Conservation (phyloP, 2,888 invertebrate species). For the Drosophila anomelani region DNA sequence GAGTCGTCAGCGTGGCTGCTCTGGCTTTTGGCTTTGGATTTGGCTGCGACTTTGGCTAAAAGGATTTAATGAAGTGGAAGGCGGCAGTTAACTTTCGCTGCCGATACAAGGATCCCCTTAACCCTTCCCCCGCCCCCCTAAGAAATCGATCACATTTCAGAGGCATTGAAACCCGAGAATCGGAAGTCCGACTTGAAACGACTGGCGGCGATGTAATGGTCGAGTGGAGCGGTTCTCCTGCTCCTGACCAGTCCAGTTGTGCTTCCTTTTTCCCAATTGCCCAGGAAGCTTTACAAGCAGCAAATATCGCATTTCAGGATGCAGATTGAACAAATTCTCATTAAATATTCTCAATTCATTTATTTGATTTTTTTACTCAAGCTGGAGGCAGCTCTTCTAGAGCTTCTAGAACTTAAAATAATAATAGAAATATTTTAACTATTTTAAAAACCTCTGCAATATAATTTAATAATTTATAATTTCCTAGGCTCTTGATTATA, state of each 20-base stretch:
- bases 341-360: background rate
- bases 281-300: conserved; percentile 76
- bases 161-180: conserved; percentile 70
- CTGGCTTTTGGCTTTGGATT: conserved; percentile 34
- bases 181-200: conserved; percentile 83
- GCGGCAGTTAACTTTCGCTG: conserved; percentile 64
- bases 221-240: conserved; percentile 51
- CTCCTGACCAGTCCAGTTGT: conserved; percentile 35
- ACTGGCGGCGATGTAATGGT: conserved; percentile 65
- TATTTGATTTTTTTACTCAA: background rate
- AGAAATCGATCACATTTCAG: conserved; percentile 41
- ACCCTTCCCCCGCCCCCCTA: background rate
- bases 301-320: conserved; percentile 57
- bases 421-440: background rate
- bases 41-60: conserved; percentile 58
- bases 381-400: too few relatives aligned
- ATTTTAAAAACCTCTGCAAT: background rate
- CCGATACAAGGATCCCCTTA: conserved; percentile 8
- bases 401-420: too few relatives aligned
- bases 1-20: conserved; percentile 47
- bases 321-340: conserved; percentile 1
- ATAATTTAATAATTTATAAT: too few relatives aligned
- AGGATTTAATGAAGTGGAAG: conserved; percentile 83
- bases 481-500: background rate
- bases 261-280: conserved; percentile 1